Base-by-base conservation (phyloP, 2,888 invertebrate species). In the Lithosia quadra region DNA sequence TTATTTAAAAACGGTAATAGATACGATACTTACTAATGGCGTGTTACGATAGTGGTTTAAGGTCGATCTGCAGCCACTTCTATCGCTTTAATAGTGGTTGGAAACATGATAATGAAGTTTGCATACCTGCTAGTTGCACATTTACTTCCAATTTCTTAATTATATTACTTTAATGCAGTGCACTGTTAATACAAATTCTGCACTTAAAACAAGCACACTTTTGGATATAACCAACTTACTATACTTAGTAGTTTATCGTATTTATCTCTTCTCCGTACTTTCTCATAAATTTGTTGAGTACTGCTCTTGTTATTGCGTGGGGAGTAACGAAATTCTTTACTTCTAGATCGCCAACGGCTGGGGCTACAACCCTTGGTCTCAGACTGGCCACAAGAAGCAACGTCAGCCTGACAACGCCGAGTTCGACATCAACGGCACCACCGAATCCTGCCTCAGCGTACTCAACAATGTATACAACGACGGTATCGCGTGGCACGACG, bases 401-500 rank as follows among this genome's bases (percentile, higher is more conserved):
- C 96, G 96, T 68, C 98, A 98, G 89, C 98, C 98, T 33, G 98
- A 98, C 92, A 98, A 98, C 90, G 98, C 98, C 0, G 98, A 98
- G 91, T 98, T 97, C 92, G 98, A 98, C 86, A 98, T 98, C 91
- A 98, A 98, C 93, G 96, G 97, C 73, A 98, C 98, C 74, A 96
- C 96, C 75, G 98, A 98, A 90, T 98, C 98, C 53, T 98, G 98
- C 85, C 91, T 98, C 85, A 97, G 98, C 68, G 96, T 98, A 75
- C 95, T 98, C 76, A 98, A 98, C 95, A 98, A 98, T 91, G 98
- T 98, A 10, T 98, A 98, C 96, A 98, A 97, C 86, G 98, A 98
- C 88, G 98, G 98, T 77, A 98, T 98, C 89, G 98, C 98, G 78
- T 98, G 98, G 98, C 98, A 98, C 93, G 98, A 98, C 91, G 98